Evolutionary conservation across 2,797 vertebrate species (phyloP), one percentile per base, ranked within the genome.

Genomic region (Oreortyx pictus): DNA sequence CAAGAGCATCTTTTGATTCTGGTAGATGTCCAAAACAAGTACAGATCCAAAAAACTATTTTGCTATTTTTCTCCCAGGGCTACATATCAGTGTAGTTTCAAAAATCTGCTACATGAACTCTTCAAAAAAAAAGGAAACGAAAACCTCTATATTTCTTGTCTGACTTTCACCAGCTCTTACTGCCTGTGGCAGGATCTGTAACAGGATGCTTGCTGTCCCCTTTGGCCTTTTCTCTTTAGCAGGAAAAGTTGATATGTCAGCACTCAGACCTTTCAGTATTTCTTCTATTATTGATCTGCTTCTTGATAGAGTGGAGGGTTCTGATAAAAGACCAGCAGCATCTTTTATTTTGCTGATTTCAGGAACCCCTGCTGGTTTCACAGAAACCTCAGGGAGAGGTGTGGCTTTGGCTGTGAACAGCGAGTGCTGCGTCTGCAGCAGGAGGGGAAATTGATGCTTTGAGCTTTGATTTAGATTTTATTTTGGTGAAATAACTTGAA

Each of bases 401-500:
- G 71, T 0, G 1, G 68, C 85, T 92, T 92, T 81, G 82, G 39
- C 70, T 95, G 93, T 91, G 89, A 94, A 71, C 93, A 59, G 88
- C 89, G 95, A 81, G 72, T 54, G 57, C 91, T 94, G 49, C 2
- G 2, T 89, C 86, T 92, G 77, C 81, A 95, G 86, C 75, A n/a
- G 91, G 89, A 95, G 93, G 44, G 95, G 80, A 96, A 96, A 92
- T 93, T 52, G 70, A 81, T 87, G 61, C 49, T 80, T 68, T 91
- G 65, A 86, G 80, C 41, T 84, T 89, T 70, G 67, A 70, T 82
- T 86, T 70, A 67, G 56, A 27, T 93, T 84, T 79, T 61, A 15
- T 46, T 94, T 94, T 73, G 47, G 64, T 96, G 74, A 94, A 95
- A 77, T 73, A 95, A 89, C 88, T 94, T 95, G 94, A 97, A 90